Conservation (phyloP, 1,140 invertebrate genomes). For the Drosophila quadrilineata region DNA sequence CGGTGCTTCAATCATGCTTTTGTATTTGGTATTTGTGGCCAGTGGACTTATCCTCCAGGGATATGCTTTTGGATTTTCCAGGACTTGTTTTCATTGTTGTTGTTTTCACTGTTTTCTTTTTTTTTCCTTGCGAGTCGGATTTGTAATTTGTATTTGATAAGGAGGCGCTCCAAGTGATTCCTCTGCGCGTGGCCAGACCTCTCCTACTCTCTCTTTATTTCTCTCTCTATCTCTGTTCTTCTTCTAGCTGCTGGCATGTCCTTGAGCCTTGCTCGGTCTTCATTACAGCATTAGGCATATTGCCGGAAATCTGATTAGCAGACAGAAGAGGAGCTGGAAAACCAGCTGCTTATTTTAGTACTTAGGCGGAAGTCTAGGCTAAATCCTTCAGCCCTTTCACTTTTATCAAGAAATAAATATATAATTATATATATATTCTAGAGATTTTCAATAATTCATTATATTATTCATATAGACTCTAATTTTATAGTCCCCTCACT, state of each 20-base stretch:
- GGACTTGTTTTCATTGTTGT: conserved; percentile 6
- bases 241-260: neutral
- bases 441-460: no score
- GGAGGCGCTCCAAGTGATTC: conserved; percentile 53
- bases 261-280: conserved; percentile 29
- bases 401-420: no score
- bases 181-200: conserved; percentile 7
- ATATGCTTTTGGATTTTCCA: neutral
- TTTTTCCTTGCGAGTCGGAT: conserved; percentile 45
- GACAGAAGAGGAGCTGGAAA: neutral
- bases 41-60: conserved; percentile 43
- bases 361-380: conserved; percentile 2
- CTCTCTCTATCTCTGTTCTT: neutral
- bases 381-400: neutral
- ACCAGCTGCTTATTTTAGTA: conserved; percentile 9
- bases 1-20: conserved; percentile 68
- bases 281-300: conserved; percentile 61
- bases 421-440: no score
- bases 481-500: no score
- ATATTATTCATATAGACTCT: no score
- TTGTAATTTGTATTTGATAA: conserved; percentile 75
- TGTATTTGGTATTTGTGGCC: conserved; percentile 38
- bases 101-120: conserved; percentile 18
- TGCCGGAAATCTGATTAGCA: conserved; percentile 47
- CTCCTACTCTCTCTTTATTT: neutral